phyloP scores from a whole-genome alignment of 23 tunicate species.

The Botrylloides violaceus region DNA sequence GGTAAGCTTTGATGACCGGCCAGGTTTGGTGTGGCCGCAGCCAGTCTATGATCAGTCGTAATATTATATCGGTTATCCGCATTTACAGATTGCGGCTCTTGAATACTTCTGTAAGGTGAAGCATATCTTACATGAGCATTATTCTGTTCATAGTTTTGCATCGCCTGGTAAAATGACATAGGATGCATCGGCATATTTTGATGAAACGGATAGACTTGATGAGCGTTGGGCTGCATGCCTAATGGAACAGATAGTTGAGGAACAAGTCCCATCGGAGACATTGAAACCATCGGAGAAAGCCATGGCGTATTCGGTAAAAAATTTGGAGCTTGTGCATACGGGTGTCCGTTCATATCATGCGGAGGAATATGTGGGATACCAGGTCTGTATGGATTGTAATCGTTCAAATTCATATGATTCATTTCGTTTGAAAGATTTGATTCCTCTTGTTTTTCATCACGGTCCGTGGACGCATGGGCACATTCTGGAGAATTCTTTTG shows the following conservation, averaged over 20 bases:
- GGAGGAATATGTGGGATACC: slow-evolving; percentile 1
- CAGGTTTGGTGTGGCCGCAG: slow-evolving; percentile 9
- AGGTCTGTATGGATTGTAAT: not conserved
- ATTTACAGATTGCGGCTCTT: not conserved
- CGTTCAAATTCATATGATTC: not conserved
- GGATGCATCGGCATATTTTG: slow-evolving; percentile 6
- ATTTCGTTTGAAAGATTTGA: not conserved
- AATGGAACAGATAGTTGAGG: not conserved
- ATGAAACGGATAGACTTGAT: not conserved
- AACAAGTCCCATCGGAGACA: too few species aligned
- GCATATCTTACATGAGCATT: too few species aligned
- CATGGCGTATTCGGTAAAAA: not conserved
- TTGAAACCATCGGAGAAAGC: too few species aligned
- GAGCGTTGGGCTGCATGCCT: not conserved
- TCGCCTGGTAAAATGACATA: slow-evolving; percentile 5
- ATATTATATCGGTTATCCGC: not conserved
- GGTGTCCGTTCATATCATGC: not conserved
- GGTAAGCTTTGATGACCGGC: slow-evolving; percentile 38
- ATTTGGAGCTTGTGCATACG: not conserved
- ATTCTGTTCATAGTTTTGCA: not conserved
- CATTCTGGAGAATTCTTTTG: too few species aligned
- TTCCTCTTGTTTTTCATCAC: too few species aligned
- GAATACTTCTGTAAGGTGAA: too few species aligned
- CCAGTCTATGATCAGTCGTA: not conserved
- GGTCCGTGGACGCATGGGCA: too few species aligned